Evolutionary conservation across 35 echinoderm and acorn worm species (phyloP), one percentile per base, ranked within the genome.

Genomic region (Holothuria glaberrima): DNA sequence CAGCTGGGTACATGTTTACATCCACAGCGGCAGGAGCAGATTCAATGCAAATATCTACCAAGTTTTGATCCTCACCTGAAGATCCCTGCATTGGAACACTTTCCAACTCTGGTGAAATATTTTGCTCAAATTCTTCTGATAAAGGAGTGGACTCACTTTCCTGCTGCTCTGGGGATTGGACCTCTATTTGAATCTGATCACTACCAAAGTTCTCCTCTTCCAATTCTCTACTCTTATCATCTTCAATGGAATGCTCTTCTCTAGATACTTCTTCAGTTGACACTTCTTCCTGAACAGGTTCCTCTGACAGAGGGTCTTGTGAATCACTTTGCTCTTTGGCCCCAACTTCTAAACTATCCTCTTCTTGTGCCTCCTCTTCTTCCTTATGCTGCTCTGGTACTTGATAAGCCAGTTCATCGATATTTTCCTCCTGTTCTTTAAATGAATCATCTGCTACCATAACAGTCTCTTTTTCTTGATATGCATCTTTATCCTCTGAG

Each of bases 401-500:
- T 35, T 74, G 10, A 45, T 48, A 5, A 56, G 52, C 80, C 50
- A 54, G 50, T 12, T 54, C 50, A 54, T 54, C 50, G 12, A 54
- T 17, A 54, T 54, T 54, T 54, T 17, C 50, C 50, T 54, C 50
- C 10, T 54, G 10, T 9, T 54, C 50, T 54, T 54, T 5, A 54
- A 12, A 12, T 17, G 13, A 54, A 54, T 54, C 50, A 54, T 54
- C 50, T 12, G 50, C 50, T 14, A 14, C 50, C 50, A 87, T 29
- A 21, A 35, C 85, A 87, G 34, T 71, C n/a, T 87, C 85, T 58
- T 87, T 87, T 69, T 87, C 85, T 54, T 87, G 85, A 28, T 68
- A 87, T 25, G 85, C 85, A 87, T 87, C 85, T 71, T 87, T 87
- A 48, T 87, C 85, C 62, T 87, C 85, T 69, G 60, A 67, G 7